A percentile compares a stretch with the other conserved stretches of the same genome.
Evolutionary conservation across 2,113 vertebrate species (phyloP).

Genomic region (Mellivora capensis): DNA sequence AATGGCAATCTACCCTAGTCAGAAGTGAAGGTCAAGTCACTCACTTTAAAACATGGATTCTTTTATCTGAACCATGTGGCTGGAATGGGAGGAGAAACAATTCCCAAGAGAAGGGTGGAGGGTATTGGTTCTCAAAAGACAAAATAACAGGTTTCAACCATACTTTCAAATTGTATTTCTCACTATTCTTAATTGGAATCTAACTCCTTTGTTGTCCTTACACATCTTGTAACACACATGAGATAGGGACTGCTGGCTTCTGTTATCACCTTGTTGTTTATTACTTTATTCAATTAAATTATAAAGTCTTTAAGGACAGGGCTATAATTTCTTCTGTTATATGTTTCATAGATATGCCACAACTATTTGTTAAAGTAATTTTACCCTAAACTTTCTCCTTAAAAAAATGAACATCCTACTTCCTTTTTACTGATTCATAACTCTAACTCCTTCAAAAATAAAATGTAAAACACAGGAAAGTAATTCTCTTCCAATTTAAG

Average conservation of each 20-base stretch:
- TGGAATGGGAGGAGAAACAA: neutral
- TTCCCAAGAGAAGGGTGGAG: neutral
- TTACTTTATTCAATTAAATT: constrained; percentile 1
- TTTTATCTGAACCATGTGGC: neutral
- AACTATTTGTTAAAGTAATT: constrained; percentile 26
- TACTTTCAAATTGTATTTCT: neutral
- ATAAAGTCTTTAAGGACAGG: neutral
- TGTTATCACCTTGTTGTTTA: neutral
- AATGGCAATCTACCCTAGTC: neutral
- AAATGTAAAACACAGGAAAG: constrained; percentile 2
- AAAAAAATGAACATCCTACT: neutral
- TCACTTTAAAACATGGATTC: neutral
- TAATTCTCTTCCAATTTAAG: neutral
- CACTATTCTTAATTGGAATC: neutral
- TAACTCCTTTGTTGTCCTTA: neutral
- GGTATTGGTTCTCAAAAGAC: neutral
- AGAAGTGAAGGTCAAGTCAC: neutral
- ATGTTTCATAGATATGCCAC: neutral
- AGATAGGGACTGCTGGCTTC: neutral
- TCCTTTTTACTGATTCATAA: neutral
- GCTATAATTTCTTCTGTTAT: constrained; percentile 22
- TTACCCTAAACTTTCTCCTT: constrained; percentile 3
- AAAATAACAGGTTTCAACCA: neutral
- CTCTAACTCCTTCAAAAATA: constrained; percentile 5
- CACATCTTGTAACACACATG: neutral